phyloP scores from a whole-genome alignment of 2,888 invertebrate species.

The Dryobota labecula region DNA sequence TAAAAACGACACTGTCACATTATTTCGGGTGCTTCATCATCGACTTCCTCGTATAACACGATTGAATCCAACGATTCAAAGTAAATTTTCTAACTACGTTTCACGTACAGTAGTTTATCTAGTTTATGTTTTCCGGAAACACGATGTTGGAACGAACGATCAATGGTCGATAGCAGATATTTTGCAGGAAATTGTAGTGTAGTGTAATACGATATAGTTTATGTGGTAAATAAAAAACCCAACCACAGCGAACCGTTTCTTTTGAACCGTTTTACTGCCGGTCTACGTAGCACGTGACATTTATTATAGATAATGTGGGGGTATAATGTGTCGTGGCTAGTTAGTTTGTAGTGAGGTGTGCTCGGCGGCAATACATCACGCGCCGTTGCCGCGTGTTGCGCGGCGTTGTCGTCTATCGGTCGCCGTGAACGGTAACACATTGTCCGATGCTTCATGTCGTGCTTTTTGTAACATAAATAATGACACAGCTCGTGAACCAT shows the following conservation, averaged over 20 bases:
- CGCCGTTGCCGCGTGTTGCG: no score
- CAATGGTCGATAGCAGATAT: conserved; percentile 44
- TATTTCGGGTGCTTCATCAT: conserved; percentile 59
- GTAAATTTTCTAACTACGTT: conserved; percentile 39
- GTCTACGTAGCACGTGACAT: conserved; percentile 56
- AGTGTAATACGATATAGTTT: conserved; percentile 29
- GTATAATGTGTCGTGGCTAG: conserved; percentile 68
- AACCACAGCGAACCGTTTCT: conserved; percentile 19
- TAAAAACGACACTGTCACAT: conserved; percentile 68
- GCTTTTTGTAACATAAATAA: conserved; percentile 69
- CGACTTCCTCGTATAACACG: conserved; percentile 35
- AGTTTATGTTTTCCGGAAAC: conserved; percentile 55
- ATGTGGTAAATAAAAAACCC: conserved; percentile 29
- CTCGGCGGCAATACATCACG: conserved; percentile 81
- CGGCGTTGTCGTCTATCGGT: conserved; percentile 78
- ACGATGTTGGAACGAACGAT: conserved; percentile 44
- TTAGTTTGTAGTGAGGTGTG: conserved; percentile 77
- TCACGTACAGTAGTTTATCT: conserved; percentile 40
- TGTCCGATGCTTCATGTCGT: conserved; percentile 61
- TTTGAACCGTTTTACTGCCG: conserved; percentile 20
- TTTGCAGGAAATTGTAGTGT: conserved; percentile 38
- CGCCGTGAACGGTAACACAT: conserved; percentile 72
- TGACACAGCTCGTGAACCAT: conserved; percentile 51
- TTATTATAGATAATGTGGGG: conserved; percentile 67
- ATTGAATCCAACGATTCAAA: conserved; percentile 56